phyloP scores from a whole-genome alignment of 2,113 vertebrate genomes.

The Toxostoma redivivum region DNA sequence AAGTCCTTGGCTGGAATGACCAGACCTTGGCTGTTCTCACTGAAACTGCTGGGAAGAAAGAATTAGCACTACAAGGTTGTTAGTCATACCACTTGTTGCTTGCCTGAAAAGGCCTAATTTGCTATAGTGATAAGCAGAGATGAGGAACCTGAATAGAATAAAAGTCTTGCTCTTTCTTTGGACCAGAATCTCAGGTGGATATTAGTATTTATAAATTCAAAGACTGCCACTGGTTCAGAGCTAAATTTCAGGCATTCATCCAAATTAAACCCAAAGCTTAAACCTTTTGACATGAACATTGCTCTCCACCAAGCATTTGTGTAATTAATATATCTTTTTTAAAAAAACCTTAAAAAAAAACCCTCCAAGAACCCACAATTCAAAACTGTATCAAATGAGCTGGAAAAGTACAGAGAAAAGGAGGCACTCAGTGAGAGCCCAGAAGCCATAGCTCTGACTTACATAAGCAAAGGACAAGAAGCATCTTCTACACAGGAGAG shows the following conservation, averaged over 20 bases:
- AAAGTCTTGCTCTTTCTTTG: background rate
- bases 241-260: slow-evolving; percentile 20
- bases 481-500: background rate
- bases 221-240: background rate
- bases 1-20: background rate
- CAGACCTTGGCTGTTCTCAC: background rate
- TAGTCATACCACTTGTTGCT: background rate
- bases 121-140: background rate
- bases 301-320: background rate
- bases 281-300: slow-evolving; percentile 8
- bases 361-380: background rate
- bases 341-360: background rate
- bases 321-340: slow-evolving; percentile 4
- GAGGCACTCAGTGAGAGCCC: background rate
- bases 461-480: background rate
- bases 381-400: background rate
- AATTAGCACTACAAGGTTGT: background rate
- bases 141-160: slow-evolving; percentile 30
- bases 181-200: slow-evolving; percentile 16
- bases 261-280: slow-evolving; percentile 28
- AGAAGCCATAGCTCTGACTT: background rate
- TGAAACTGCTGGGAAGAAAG: background rate
- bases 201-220: slow-evolving; percentile 56
- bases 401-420: slow-evolving; percentile 42
- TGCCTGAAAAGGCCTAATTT: background rate